These are phyloP conservation scores for Enchytraeus crypticus DNA, from an alignment of 2,888 invertebrate species.

Conservation along the genomic window DNA sequence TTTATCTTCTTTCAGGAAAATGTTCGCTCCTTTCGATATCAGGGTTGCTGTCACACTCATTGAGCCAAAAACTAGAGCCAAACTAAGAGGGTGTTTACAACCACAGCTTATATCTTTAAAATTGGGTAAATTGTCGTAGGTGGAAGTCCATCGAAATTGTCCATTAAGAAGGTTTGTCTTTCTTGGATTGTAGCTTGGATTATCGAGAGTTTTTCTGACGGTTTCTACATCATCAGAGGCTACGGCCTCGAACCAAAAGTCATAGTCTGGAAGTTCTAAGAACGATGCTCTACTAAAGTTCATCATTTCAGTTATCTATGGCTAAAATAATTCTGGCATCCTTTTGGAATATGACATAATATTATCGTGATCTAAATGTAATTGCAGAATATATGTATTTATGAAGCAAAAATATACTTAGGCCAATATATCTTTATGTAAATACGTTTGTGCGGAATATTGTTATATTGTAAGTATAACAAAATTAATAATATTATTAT, in stretches of 20 bases:
- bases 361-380: too few species aligned
- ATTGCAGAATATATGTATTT: too few species aligned
- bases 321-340: too few species aligned
- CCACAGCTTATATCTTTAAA: neutral
- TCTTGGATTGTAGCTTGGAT: neutral
- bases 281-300: neutral
- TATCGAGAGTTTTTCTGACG: neutral
- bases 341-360: too few species aligned
- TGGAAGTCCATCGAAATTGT: neutral
- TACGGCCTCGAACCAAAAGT: neutral
- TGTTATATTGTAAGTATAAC: too few species aligned
- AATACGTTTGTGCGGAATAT: too few species aligned
- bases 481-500: too few species aligned
- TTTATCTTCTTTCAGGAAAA: neutral
- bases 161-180: neutral
- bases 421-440: too few species aligned
- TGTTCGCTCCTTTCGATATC: neutral
- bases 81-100: neutral
- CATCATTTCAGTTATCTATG: neutral
- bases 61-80: neutral
- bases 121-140: neutral
- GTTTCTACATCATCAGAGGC: neutral
- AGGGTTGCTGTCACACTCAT: neutral
- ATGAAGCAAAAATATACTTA: too few species aligned
- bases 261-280: neutral